Base-by-base conservation (phyloP, 1,140 invertebrate genomes). In the Mya arenaria region DNA sequence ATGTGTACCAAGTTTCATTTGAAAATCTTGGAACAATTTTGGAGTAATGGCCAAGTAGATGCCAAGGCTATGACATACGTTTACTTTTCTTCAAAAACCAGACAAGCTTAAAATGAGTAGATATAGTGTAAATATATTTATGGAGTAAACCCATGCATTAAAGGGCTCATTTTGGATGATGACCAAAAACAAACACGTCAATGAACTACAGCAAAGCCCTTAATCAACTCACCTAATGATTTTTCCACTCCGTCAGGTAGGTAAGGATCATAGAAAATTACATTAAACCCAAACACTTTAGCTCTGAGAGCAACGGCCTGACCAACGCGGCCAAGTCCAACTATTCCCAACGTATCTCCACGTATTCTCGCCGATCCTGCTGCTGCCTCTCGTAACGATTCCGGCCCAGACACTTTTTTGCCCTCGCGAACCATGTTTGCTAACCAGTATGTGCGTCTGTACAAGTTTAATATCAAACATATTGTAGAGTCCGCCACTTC, bases 401-500 rank as follows among this genome's bases (percentile, higher is more conserved):
- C 96, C 48, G 96, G 97, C 88, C 97, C 97, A 91, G 97, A 98
- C 93, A 99, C 99, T 94, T 99, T 99, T 93, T 99, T 99, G 71
- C 98, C 98, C 92, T 99, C 98, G 65, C 97, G 95, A 82, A 99
- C 97, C 96, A 98, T 98, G 92, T 99, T 99, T 72, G 98, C 98
- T 86, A 99, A 94, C 98, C 98, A 99, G 94, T 97, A 99, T 80
- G 99, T 99, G 93, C 98, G 96, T 91, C 99, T 95, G 93, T 99
- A 99, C 65, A 99, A 95, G 95, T 99, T 99, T 83, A 99, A 94
- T 93, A 99, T 99, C 92, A 99, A 96, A 94, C 98, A 99, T 92
- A 99, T 94, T 36, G 99, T 99, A 85, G 98, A 98, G 93, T 99
- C 99, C 19, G 99, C 99, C 68, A 99, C 98, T 94, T 99, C 99